phyloP scores from a whole-genome alignment of 2,888 invertebrate species.

The Lasiommata megera region DNA sequence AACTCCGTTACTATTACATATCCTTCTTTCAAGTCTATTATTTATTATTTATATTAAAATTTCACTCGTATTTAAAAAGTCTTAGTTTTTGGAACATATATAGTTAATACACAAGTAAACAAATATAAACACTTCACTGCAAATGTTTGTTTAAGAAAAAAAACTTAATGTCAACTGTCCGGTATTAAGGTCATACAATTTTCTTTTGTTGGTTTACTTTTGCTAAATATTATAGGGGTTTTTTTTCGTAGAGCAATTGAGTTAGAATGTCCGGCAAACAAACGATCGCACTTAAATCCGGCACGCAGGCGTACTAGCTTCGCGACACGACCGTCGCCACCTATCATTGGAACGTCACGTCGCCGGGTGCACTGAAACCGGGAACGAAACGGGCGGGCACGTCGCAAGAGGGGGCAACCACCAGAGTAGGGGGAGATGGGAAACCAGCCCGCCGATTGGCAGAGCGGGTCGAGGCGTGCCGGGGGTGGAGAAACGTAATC shows the following conservation, averaged over 20 bases:
- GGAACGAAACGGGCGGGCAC: conserved; percentile 58
- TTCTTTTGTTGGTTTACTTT: too few relatives aligned
- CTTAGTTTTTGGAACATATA: neutral
- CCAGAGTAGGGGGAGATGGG: conserved; percentile 43
- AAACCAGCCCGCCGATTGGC: conserved; percentile 60
- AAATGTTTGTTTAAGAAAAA: conserved; percentile 5
- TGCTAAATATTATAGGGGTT: too few relatives aligned
- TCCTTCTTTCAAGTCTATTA: neutral
- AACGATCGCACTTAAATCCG: conserved; percentile 50
- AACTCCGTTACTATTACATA: conserved; percentile 12
- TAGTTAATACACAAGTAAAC: conserved; percentile 5
- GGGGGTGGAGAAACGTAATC: conserved; percentile 77
- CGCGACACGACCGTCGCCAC: conserved; percentile 44
- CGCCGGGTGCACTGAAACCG: conserved; percentile 40
- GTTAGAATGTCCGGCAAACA: too few relatives aligned
- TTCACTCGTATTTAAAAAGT: neutral
- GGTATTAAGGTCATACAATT: too few relatives aligned
- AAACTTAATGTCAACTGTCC: neutral
- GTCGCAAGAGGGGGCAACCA: conserved; percentile 42
- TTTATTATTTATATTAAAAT: neutral
- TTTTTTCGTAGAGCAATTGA: neutral
- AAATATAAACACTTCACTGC: conserved; percentile 25
- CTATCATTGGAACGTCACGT: conserved; percentile 55
- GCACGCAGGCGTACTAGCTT: conserved; percentile 31
- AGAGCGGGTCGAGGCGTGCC: conserved; percentile 72